Base-by-base conservation (phyloP, 2,113 vertebrate genomes). In the Cebidichthys violaceus region DNA sequence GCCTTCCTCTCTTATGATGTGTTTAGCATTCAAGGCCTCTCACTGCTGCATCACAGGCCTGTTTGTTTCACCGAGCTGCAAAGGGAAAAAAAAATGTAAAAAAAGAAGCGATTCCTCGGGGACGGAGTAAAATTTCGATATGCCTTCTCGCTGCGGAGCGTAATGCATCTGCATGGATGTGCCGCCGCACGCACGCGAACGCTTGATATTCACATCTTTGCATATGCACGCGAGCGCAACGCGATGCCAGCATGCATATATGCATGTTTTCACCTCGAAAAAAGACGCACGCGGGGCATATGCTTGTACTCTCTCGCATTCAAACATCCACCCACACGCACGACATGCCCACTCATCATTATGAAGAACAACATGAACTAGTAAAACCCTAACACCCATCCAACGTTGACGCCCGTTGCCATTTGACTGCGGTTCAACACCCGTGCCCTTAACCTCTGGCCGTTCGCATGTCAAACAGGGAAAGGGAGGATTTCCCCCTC, bases 21-120 rank as follows among this genome's bases (percentile, higher is more conserved):
- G 79, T 91, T 95, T 93, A 94, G 88, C 88, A 93, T 94, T 92
- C 93, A 90, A 84, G 86, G 90, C 88, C 89, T 91, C 77, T 89
- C 90, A 84, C 89, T 88, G 87, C 91, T 86, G 91, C 91, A 94
- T 92, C 90, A 88, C 86, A 85, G 86, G 81, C 86, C 87, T 93
- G 87, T 92, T 91, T 92, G 90, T 90, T 90, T 92, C 89, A 88
- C 69, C 62, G 64, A 85, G 86, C 80, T 81, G 77, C 75, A 82
- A 68, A 75, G n/a, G 52, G 52, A 41, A 35, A 45, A 27, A 61
- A 18, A 17, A 9, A 6, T 0, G 35, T 1, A 31, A 18, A 13
- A 18, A 9, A 85, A 82, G 45, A 84, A 81, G 69, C 6, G 14
- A 75, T 82, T 90, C 85, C 76, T 69, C 70, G 1, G 83, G 71